Conservation (phyloP, 2,888 invertebrate genomes). For the Idaea biselata region DNA sequence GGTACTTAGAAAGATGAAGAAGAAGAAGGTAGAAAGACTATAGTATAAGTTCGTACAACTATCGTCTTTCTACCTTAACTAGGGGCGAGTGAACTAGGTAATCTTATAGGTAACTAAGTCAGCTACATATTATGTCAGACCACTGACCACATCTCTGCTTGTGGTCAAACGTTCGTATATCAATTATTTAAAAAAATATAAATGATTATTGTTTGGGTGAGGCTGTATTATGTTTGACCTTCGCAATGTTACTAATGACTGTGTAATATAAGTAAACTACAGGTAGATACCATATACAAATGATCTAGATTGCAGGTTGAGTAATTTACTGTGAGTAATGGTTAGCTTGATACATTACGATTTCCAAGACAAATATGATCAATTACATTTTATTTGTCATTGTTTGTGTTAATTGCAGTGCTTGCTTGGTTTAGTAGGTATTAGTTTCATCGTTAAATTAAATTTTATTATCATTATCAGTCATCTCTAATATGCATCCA, state of each 20-base stretch:
- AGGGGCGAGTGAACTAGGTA: too few relatives aligned
- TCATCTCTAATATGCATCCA: not conserved
- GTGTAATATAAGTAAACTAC: not conserved
- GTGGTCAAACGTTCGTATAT: too few relatives aligned
- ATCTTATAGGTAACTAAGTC: too few relatives aligned
- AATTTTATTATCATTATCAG: not conserved
- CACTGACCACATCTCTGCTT: too few relatives aligned
- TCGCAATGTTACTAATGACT: not conserved
- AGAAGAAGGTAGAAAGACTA: too few relatives aligned
- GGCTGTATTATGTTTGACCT: not conserved
- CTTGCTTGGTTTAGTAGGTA: not conserved
- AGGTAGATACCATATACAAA: not conserved
- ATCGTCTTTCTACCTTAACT: too few relatives aligned
- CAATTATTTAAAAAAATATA: too few relatives aligned
- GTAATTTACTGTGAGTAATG: slow-evolving; percentile 1
- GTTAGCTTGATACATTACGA: not conserved
- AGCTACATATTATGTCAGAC: too few relatives aligned
- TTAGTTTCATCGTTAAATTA: not conserved
- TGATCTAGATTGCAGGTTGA: not conserved
- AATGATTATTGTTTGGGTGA: not conserved
- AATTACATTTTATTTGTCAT: not conserved
- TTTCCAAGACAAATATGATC: not conserved
- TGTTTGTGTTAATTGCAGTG: not conserved
- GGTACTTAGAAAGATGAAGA: too few relatives aligned
- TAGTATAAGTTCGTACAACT: too few relatives aligned